phyloP scores from a whole-genome alignment of 2,113 vertebrate species.

The Porphyrio hochstetteri region DNA sequence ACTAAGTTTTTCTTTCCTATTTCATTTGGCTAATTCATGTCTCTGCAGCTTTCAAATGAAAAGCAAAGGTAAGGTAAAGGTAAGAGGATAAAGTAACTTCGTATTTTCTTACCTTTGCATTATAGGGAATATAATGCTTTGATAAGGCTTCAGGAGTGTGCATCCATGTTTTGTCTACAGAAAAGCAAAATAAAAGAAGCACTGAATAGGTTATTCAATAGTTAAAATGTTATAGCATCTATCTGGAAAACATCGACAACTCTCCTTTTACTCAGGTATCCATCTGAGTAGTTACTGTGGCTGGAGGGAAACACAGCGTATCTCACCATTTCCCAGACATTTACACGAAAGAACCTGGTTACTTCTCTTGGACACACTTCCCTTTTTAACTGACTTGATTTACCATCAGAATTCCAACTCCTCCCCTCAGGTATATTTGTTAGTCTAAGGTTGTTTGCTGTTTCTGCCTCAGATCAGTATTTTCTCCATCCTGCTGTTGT shows the following conservation, averaged over 20 bases:
- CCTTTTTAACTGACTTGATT: not conserved
- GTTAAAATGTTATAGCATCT: not conserved
- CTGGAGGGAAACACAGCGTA: not conserved
- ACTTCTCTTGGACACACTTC: not conserved
- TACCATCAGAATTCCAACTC: not conserved
- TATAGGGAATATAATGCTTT: constrained; percentile 97
- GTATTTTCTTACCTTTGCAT: constrained; percentile 88
- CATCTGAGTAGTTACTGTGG: not conserved
- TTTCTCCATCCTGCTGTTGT: not conserved
- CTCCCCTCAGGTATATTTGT: rapidly evolving
- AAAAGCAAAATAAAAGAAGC: constrained; percentile 69
- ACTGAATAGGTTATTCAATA: constrained; percentile 29
- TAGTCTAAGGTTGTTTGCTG: not conserved
- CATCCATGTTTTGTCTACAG: constrained; percentile 99
- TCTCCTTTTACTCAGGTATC: not conserved
- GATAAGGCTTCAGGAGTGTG: constrained; percentile 96
- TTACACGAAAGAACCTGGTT: not conserved
- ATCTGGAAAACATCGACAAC: not conserved
- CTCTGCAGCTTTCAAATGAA: not conserved
- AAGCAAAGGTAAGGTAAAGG: not conserved
- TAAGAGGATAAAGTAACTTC: not conserved
- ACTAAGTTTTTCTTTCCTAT: not conserved
- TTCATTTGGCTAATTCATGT: not conserved
- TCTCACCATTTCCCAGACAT: not conserved
- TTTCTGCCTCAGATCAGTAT: not conserved